Conservation (phyloP, 2,113 vertebrate species). For the Edolisoma coerulescens region DNA sequence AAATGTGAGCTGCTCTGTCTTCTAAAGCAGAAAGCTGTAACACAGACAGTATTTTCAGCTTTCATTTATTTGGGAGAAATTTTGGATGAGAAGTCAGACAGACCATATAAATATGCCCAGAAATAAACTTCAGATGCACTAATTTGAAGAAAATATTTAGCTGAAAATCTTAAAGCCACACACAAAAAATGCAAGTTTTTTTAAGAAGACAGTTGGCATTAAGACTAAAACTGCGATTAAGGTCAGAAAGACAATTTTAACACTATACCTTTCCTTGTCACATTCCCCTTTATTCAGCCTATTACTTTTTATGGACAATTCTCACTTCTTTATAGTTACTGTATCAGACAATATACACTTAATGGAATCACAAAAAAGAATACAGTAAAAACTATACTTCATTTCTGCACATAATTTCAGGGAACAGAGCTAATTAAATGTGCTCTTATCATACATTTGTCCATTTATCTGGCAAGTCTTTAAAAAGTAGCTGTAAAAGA, state of each 20-base stretch:
- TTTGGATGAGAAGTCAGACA: background rate
- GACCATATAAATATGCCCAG: background rate
- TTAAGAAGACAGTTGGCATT: background rate
- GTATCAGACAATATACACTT: conserved; percentile 24
- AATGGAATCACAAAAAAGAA: conserved; percentile 18
- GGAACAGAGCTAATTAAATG: conserved; percentile 45
- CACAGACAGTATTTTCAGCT: background rate
- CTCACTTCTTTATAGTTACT: conserved; percentile 38
- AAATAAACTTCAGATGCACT: conserved; percentile 13
- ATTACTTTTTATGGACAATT: conserved; percentile 57
- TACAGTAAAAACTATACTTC: conserved; percentile 32
- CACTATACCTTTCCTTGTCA: conserved; percentile 1
- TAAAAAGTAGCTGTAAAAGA: conserved; percentile 22
- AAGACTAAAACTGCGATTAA: background rate
- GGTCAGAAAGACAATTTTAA: conserved; percentile 18
- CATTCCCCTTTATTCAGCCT: conserved; percentile 34
- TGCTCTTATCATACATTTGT: conserved; percentile 22
- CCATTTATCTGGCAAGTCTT: conserved; percentile 24
- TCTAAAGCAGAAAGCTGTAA: background rate
- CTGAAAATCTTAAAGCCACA: background rate
- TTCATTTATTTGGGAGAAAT: background rate
- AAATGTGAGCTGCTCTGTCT: background rate
- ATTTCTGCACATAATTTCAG: conserved; percentile 44
- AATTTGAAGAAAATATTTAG: background rate
- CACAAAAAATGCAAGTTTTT: background rate